phyloP scores from a whole-genome alignment of 2,888 invertebrate genomes.

The Escarpia spicata region DNA sequence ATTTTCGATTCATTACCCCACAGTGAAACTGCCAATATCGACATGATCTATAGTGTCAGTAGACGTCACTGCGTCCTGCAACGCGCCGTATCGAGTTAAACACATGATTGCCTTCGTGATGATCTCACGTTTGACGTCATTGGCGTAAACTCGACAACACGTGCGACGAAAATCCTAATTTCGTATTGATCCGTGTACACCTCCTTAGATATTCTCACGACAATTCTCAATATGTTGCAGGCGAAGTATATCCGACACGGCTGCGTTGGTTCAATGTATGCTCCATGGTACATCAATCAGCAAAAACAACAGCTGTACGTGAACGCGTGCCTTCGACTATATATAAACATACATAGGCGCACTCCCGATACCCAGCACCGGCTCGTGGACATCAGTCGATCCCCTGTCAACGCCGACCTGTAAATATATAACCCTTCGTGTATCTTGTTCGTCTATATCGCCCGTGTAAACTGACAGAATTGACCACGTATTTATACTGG shows the following conservation, averaged over 20 bases:
- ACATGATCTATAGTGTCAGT: not conserved
- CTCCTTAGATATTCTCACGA: not conserved
- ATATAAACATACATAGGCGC: not conserved
- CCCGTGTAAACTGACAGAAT: not conserved
- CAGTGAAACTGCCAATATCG: not conserved
- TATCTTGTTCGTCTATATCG: not conserved
- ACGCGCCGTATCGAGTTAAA: not conserved
- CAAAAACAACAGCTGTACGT: not conserved
- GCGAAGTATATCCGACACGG: not conserved
- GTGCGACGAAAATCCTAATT: not conserved
- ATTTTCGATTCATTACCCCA: not conserved
- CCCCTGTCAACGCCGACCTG: not conserved
- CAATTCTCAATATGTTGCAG: not conserved
- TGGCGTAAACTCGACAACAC: not conserved
- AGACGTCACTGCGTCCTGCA: not conserved
- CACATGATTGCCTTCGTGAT: not conserved
- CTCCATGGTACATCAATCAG: not conserved
- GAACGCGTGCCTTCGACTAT: not conserved
- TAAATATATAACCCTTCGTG: not conserved
- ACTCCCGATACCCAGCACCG: not conserved
- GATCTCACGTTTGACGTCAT: not conserved
- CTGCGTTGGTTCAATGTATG: not conserved
- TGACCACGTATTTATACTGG: not conserved
- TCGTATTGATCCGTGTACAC: not conserved
- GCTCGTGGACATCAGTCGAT: not conserved